Evolutionary conservation across 2,113 vertebrate species (phyloP), one percentile per base, ranked within the genome.

Genomic region (Prolemur simus): DNA sequence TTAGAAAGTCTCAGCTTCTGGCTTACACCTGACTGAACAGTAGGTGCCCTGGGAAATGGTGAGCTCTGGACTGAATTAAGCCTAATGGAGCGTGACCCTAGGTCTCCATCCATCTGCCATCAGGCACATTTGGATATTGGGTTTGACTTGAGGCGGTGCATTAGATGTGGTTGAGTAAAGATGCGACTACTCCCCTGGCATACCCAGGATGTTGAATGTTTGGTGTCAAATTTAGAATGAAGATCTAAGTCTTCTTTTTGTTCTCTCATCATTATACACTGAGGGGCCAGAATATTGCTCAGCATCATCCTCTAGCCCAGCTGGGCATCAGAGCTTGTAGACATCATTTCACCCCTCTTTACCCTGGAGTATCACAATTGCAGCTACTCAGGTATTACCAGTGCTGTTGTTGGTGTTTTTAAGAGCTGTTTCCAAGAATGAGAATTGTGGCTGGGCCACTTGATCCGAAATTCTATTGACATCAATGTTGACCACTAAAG

Each of bases 51-150:
- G 88, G 87, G 82, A 96, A 97, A 25, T n/a, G 80, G 80, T 90
- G 85, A 94, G 81, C 52, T 94, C 83, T 77, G 82, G 52, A 90
- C 52, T 81, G 58, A 89, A 96, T 87, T 87, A 90, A 90, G 84
- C 54, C 52, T 96, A 90, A 94, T 85, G 71, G 95, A 94, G 90
- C 84, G 54, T 92, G 90, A 95, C 60, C 54, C 4, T 56, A 47
- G 39, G 52, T 87, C 66, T 97, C 77, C 52, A 92, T 92, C 81
- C 60, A 86, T 95, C 91, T 71, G 64, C 49, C 39, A 25, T 81
- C 88, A 90, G 89, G 80, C 90, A 96, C 45, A 77, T 68, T 82
- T 4, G 54, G 83, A 54, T 42, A 90, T 47, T 87, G 88, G 39
- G 47, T 77, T 94, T 96, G 95, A 96, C 84, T 74, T 87, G 80